phyloP scores from a whole-genome alignment of 2,113 vertebrate genomes.

The Rhizomys pruinosus region DNA sequence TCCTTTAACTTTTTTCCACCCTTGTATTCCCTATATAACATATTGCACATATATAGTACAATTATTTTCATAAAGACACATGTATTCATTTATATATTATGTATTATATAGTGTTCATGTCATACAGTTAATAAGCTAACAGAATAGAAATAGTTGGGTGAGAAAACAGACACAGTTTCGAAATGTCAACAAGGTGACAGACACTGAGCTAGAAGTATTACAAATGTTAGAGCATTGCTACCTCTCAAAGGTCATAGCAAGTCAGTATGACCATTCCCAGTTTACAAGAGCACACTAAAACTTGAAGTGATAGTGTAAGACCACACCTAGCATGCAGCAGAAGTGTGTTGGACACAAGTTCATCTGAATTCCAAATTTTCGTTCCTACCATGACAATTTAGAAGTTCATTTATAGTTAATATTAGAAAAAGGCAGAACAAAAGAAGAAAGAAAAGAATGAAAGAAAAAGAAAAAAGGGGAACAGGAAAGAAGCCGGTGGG shows the following conservation, averaged over 20 bases:
- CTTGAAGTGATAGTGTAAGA: not conserved
- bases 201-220: not conserved
- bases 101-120: not conserved
- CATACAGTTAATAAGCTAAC: not conserved
- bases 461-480: too few relatives aligned
- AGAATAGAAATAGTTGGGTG: not conserved
- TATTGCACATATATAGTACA: not conserved
- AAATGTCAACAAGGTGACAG: not conserved
- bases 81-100: not conserved
- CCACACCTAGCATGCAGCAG: not conserved
- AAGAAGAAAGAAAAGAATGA: too few relatives aligned
- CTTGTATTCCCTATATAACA: not conserved
- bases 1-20: not conserved
- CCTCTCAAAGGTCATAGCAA: not conserved
- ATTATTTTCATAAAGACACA: not conserved
- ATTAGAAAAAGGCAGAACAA: not conserved
- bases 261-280: not conserved
- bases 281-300: not conserved
- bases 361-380: not conserved
- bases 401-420: conserved; percentile 10
- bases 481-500: not conserved
- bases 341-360: not conserved
- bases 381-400: not conserved
- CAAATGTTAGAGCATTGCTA: not conserved
- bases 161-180: not conserved